These are phyloP conservation scores for Torymus auratus DNA, from an alignment of 2,888 invertebrate genomes.

Conservation along the genomic window DNA sequence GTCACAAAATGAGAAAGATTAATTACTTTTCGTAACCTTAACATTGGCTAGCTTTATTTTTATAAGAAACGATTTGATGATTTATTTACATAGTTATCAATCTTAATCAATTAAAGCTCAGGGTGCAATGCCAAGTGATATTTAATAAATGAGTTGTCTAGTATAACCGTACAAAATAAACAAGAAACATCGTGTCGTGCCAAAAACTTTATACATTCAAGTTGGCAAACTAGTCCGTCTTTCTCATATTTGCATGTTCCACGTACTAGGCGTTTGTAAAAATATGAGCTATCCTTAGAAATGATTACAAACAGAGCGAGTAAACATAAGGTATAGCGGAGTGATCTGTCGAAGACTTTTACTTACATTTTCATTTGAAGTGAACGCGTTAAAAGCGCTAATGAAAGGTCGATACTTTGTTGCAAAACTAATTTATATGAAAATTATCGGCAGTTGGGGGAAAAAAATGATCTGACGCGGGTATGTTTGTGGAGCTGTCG, in stretches of 20 bases:
- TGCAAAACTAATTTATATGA: neutral
- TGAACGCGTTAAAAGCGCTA: neutral
- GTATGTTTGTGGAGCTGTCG: no score
- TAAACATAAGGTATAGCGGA: neutral
- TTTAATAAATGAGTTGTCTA: neutral
- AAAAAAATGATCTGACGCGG: no score
- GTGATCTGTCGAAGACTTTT: neutral
- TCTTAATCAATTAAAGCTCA: neutral
- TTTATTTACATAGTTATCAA: constrained; percentile 3
- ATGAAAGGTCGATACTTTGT: constrained; percentile 16
- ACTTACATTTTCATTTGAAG: neutral
- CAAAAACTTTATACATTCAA: constrained; percentile 27
- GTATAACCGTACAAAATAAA: neutral
- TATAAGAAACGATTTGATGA: no score
- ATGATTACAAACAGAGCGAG: neutral
- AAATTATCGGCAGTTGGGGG: neutral
- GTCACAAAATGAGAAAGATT: no score
- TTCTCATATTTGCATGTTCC: constrained; percentile 7
- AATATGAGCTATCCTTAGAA: constrained; percentile 1
- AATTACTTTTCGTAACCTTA: no score
- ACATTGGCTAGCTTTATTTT: no score
- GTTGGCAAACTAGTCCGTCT: constrained; percentile 25
- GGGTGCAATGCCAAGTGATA: neutral
- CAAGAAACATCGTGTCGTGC: constrained; percentile 15
- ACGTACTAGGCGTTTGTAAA: constrained; percentile 22